These are phyloP conservation scores for Anadara kagoshimensis DNA, from an alignment of 1,140 invertebrate species.

Conservation along the genomic window DNA sequence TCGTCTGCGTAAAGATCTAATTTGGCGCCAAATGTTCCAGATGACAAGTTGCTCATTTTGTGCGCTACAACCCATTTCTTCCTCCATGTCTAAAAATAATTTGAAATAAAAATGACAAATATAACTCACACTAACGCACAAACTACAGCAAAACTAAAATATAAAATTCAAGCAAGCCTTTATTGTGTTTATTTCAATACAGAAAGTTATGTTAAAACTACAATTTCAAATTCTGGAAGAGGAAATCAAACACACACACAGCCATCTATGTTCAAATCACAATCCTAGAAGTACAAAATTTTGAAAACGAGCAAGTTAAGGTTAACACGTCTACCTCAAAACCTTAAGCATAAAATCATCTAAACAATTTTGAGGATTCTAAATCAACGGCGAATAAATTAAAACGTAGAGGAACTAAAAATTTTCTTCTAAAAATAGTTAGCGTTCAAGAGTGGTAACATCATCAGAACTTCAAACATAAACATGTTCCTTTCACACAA, in stretches of 20 bases:
- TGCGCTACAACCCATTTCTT: conserved; percentile 54
- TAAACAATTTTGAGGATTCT: no score
- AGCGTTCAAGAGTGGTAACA: no score
- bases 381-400: no score
- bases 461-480: no score
- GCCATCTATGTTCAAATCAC: no score
- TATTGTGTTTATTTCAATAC: background rate
- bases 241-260: background rate
- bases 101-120: background rate
- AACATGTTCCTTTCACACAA: no score
- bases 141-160: background rate
- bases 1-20: conserved; percentile 48
- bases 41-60: conserved; percentile 57
- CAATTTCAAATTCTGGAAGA: background rate
- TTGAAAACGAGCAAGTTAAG: background rate
- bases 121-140: background rate
- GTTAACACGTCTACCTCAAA: no score
- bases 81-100: conserved; percentile 50
- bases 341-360: no score
- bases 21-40: conserved; percentile 44
- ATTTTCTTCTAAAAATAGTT: no score
- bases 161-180: background rate
- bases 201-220: background rate
- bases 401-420: no score
- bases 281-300: no score